phyloP scores from a whole-genome alignment of 2,888 invertebrate genomes.

The Apotomis capreana region DNA sequence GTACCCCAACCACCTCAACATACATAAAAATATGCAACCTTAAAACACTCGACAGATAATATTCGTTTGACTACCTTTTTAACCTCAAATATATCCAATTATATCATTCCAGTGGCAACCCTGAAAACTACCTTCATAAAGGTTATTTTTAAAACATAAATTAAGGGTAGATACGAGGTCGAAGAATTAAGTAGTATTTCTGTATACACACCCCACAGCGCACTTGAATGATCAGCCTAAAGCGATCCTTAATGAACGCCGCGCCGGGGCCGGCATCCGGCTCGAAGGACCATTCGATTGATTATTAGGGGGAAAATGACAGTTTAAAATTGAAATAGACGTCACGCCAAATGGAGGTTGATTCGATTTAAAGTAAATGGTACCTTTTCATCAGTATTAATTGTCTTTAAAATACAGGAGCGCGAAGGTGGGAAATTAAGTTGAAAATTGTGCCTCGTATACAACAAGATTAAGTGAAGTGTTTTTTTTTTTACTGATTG shows the following conservation, averaged over 20 bases:
- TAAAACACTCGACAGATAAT: conserved; percentile 24
- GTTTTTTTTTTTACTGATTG: no score
- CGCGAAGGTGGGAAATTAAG: not conserved
- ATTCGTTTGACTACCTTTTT: not conserved
- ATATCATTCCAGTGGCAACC: not conserved
- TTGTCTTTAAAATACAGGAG: conserved; percentile 15
- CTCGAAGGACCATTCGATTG: conserved; percentile 57
- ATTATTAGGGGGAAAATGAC: conserved; percentile 46
- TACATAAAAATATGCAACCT: conserved; percentile 23
- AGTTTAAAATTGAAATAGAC: conserved; percentile 43
- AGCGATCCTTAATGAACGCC: conserved; percentile 79
- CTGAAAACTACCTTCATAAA: not conserved
- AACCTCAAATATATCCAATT: conserved; percentile 7
- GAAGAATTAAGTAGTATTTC: conserved; percentile 16
- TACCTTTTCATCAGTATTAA: conserved; percentile 35
- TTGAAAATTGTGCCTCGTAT: not conserved
- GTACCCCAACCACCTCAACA: conserved; percentile 5
- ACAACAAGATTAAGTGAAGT: no score
- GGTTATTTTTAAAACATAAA: not conserved
- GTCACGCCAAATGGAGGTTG: conserved; percentile 38
- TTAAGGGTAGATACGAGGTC: conserved; percentile 6
- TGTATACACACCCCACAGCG: conserved; percentile 33
- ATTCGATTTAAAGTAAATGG: conserved; percentile 38
- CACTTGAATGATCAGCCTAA: conserved; percentile 74
- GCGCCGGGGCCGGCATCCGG: conserved; percentile 68